Evolutionary conservation across 2,888 invertebrate species (phyloP).

Genomic region (Tetanocera ferruginea): DNA sequence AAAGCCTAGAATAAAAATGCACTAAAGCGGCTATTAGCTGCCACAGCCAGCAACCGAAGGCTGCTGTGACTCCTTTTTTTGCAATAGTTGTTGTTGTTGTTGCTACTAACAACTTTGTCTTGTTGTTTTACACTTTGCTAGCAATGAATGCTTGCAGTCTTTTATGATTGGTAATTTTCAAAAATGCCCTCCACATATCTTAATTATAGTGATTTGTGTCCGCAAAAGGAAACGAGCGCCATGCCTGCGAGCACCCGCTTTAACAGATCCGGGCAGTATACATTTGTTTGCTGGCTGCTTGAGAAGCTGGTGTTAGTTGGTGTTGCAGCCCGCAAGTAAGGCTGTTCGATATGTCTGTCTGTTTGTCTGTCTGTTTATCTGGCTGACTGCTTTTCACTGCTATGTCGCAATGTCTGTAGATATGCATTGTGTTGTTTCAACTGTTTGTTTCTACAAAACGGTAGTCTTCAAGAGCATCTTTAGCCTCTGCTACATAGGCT

Average conservation of each 20-base stretch:
- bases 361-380: background rate
- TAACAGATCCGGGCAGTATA: background rate
- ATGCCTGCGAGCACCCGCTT: background rate
- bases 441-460: constrained; percentile 19
- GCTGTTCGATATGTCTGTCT: constrained; percentile 9
- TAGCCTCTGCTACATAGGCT: background rate
- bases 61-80: background rate
- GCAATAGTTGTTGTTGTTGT: background rate
- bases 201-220: constrained; percentile 66
- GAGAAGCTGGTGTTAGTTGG: constrained; percentile 3
- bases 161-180: constrained; percentile 57
- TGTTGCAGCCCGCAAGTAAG: background rate
- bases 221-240: constrained; percentile 36
- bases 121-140: constrained; percentile 2
- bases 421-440: background rate
- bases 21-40: constrained; percentile 28
- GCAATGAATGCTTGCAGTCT: constrained; percentile 7
- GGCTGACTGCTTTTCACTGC: background rate
- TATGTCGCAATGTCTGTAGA: background rate
- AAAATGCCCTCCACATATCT: constrained; percentile 65
- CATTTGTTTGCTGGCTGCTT: background rate
- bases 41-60: background rate
- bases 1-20: background rate
- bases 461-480: constrained; percentile 3
- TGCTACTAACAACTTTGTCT: background rate